Evolutionary conservation across 2,888 invertebrate genomes (phyloP).

Genomic region (Scaptomyza cyrtandrae): DNA sequence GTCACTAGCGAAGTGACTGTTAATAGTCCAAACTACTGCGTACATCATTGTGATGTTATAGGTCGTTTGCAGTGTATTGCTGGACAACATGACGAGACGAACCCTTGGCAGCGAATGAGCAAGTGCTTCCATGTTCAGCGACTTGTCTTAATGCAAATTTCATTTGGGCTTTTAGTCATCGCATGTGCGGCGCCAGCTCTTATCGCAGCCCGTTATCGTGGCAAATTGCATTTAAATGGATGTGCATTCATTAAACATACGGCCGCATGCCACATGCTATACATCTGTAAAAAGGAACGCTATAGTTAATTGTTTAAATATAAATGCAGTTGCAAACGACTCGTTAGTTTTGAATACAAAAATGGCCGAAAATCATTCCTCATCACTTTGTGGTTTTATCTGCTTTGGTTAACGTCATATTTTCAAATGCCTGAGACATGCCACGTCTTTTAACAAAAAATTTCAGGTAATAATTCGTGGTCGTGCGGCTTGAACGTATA

Average conservation of each 20-base stretch:
- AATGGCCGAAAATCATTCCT: not conserved
- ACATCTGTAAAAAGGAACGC: conserved; percentile 13
- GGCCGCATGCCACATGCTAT: conserved; percentile 16
- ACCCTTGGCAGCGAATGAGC: conserved; percentile 11
- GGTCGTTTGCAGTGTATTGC: conserved; percentile 15
- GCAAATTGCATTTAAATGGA: conserved; percentile 55
- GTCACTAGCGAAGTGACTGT: conserved; percentile 64
- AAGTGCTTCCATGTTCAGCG: not conserved
- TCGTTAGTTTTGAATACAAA: conserved; percentile 19
- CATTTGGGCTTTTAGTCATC: conserved; percentile 37
- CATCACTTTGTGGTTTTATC: not conserved
- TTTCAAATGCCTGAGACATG: not conserved
- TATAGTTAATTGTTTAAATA: conserved; percentile 9
- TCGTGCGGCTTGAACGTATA: not conserved
- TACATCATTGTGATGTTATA: conserved; percentile 76
- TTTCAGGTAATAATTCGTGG: not conserved
- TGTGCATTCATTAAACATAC: conserved; percentile 44
- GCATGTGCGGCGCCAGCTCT: conserved; percentile 15
- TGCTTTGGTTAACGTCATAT: not conserved
- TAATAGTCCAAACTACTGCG: conserved; percentile 79
- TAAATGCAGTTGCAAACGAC: conserved; percentile 4
- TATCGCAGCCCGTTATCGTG: conserved; percentile 45
- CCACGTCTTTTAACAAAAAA: conserved; percentile 5
- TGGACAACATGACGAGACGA: conserved; percentile 29
- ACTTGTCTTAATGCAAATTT: not conserved